Evolutionary conservation across 2,113 vertebrate species (phyloP).

Genomic region (Calidris pygmaea): DNA sequence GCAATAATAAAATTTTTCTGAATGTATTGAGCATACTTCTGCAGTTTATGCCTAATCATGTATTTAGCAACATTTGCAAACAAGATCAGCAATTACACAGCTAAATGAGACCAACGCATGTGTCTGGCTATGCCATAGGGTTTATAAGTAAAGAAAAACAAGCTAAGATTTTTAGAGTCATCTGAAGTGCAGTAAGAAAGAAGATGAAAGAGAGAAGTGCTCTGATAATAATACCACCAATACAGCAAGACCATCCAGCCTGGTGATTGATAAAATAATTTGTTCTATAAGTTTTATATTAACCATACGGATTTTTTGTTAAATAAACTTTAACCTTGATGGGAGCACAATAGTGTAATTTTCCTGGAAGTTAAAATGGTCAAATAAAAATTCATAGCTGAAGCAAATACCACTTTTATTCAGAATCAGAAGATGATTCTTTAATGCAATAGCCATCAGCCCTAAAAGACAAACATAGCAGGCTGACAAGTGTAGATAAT

Average conservation of each 20-base stretch:
- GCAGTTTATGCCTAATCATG: slow-evolving; percentile 20
- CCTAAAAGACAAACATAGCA: not conserved
- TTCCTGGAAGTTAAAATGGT: not conserved
- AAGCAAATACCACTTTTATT: not conserved
- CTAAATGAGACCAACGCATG: not conserved
- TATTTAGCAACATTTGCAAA: slow-evolving; percentile 40
- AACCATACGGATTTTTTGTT: not conserved
- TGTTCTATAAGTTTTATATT: not conserved
- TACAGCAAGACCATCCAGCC: not conserved
- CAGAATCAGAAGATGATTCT: not conserved
- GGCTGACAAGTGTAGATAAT: not conserved
- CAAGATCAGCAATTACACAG: slow-evolving; percentile 19
- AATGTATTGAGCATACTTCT: not conserved
- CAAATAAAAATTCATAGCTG: not conserved
- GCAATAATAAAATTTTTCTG: slow-evolving; percentile 25
- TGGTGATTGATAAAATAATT: not conserved
- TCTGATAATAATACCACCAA: not conserved
- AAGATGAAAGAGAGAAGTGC: rapidly evolving
- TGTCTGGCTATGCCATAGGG: not conserved
- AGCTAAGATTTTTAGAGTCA: not conserved
- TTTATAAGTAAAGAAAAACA: not conserved
- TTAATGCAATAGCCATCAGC: not conserved
- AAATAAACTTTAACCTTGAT: not conserved
- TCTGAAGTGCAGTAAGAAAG: not conserved
- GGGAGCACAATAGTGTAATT: rapidly evolving